A percentile compares a stretch with the other conserved stretches of the same genome.
Evolutionary conservation across 1,140 invertebrate genomes (phyloP).

Genomic region (Monomorium pharaonis): DNA sequence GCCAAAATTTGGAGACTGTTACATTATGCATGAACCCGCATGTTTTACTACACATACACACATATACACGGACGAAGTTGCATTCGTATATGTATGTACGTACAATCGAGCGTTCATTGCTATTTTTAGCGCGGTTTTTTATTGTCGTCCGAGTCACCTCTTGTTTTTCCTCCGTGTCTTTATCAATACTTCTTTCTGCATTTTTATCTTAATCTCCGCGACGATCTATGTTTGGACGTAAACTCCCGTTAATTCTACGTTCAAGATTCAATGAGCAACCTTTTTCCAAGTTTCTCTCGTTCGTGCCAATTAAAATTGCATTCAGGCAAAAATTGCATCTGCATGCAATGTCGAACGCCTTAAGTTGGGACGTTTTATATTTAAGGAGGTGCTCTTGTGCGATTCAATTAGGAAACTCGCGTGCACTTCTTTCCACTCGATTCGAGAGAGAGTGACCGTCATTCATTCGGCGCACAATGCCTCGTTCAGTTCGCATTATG

Average conservation of each 20-base stretch:
- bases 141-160: slow-evolving; percentile 66
- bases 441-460: neutral
- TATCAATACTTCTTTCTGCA: slow-evolving; percentile 8
- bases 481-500: slow-evolving; percentile 1
- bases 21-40: slow-evolving; percentile 30
- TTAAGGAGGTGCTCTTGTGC: neutral
- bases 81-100: slow-evolving; percentile 59
- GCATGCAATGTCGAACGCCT: neutral
- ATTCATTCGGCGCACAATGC: slow-evolving; percentile 4
- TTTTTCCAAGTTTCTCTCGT: neutral
- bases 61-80: slow-evolving; percentile 53
- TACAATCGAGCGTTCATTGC: slow-evolving; percentile 75
- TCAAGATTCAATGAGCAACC: neutral
- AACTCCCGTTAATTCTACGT: neutral
- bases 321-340: slow-evolving; percentile 1
- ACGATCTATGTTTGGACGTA: neutral
- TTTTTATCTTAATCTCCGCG: neutral
- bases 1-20: slow-evolving; percentile 31
- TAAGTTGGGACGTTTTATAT: neutral
- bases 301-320: neutral
- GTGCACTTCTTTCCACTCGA: neutral
- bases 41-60: neutral
- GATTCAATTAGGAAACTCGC: neutral
- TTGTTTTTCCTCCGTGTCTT: slow-evolving; percentile 30
- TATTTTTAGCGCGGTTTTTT: slow-evolving; percentile 80